Conservation (phyloP, 2,888 invertebrate species). For the Sinhomidia bicolor region DNA sequence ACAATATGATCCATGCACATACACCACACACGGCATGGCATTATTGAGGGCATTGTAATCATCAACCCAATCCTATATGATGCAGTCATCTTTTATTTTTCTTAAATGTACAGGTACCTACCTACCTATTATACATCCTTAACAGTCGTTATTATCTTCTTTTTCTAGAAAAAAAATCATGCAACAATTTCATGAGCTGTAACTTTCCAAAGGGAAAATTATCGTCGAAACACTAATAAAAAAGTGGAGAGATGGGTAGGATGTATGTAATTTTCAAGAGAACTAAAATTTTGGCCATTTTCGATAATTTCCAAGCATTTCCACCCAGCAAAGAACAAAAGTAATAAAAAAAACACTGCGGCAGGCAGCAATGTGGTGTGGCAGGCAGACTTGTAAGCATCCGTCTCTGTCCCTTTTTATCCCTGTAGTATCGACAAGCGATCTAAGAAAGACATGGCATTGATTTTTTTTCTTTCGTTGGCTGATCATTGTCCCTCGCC, state of each 20-base stretch:
- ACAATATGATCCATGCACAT: background rate
- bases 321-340: background rate
- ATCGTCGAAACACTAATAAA: background rate
- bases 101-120: background rate
- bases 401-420: background rate
- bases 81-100: constrained; percentile 18
- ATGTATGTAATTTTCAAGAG: constrained; percentile 10
- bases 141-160: constrained; percentile 54
- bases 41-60: constrained; percentile 36
- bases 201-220: constrained; percentile 26
- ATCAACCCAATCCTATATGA: constrained; percentile 6
- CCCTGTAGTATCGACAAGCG: constrained; percentile 5
- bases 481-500: constrained; percentile 23
- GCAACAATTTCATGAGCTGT: constrained; percentile 43
- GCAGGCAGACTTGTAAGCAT: background rate
- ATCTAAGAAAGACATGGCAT: constrained; percentile 15
- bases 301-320: background rate
- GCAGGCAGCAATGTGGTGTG: background rate
- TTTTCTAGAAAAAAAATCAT: constrained; percentile 37
- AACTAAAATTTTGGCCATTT: constrained; percentile 50
- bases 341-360: background rate
- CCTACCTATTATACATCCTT: constrained; percentile 54
- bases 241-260: background rate
- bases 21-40: background rate
- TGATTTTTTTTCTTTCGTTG: constrained; percentile 29